Percentiles rank a stretch among this genome's conserved stretches.
Conservation (phyloP, 92 coral and sea anemone species). For the Zoanthus solanderi region DNA sequence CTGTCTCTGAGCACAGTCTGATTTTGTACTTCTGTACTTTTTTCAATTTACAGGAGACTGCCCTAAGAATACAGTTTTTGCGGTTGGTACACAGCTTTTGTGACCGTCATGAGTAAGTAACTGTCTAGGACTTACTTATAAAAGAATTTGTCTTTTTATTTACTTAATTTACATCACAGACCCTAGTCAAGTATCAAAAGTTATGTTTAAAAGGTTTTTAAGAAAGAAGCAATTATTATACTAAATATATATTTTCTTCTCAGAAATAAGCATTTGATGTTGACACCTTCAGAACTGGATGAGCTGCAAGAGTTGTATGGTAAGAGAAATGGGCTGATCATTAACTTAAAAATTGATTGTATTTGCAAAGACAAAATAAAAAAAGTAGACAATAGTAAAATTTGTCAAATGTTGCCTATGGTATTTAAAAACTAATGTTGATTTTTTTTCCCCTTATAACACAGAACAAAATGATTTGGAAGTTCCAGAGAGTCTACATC, state of each 20-base stretch:
- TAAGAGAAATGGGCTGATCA: too few species aligned
- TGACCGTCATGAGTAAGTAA: conserved; percentile 96
- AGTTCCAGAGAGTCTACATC: conserved; percentile 71
- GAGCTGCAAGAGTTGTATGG: conserved; percentile 90
- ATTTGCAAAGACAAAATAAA: not conserved
- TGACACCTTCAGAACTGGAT: conserved; percentile 84
- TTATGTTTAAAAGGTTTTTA: not conserved
- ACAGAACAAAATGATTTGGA: conserved; percentile 83
- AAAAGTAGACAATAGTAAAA: not conserved
- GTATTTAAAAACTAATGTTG: not conserved
- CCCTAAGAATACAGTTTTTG: conserved; percentile 93
- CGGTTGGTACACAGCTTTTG: conserved; percentile 97
- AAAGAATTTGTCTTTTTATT: not conserved
- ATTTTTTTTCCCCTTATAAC: not conserved
- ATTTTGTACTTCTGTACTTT: not conserved
- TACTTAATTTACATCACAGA: not conserved
- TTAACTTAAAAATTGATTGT: not conserved
- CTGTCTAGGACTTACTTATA: not conserved
- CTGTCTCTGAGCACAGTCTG: too few species aligned
- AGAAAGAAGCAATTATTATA: not conserved
- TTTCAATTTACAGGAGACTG: conserved; percentile 75
- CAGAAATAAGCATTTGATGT: conserved; percentile 93
- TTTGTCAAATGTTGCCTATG: not conserved
- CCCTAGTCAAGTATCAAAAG: not conserved
- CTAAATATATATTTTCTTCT: conserved; percentile 1